Percentiles rank a stretch among this genome's conserved stretches.
Conservation (phyloP, 2,113 vertebrate species). For the Callopanchax toddi region DNA sequence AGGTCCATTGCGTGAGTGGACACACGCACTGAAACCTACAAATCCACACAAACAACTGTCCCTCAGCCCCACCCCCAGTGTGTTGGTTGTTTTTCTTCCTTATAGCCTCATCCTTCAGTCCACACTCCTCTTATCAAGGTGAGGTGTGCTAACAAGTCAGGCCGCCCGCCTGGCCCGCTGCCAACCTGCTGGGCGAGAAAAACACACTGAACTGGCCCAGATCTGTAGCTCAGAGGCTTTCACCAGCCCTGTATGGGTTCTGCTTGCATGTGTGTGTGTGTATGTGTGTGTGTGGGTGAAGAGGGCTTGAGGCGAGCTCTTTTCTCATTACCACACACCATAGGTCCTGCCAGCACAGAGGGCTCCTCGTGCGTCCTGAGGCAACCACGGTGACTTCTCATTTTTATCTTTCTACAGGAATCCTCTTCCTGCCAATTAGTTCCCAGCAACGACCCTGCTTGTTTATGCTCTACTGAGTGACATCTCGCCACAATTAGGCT, state of each 20-base stretch:
- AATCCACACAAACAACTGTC: conserved; percentile 52
- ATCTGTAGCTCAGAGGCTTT: conserved; percentile 59
- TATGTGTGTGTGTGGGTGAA: conserved; percentile 40
- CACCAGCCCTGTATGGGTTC: conserved; percentile 37
- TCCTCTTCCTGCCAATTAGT: conserved; percentile 74
- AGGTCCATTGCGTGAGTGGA: conserved; percentile 70
- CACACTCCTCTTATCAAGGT: conserved; percentile 72
- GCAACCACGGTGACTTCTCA: conserved; percentile 64
- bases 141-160: conserved; percentile 73
- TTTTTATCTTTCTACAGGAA: conserved; percentile 66
- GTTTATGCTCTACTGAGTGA: conserved; percentile 75
- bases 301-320: conserved; percentile 51
- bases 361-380: conserved; percentile 51
- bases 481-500: conserved; percentile 67
- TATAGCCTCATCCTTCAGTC: conserved; percentile 55
- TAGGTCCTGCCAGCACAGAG: conserved; percentile 52
- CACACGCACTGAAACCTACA: conserved; percentile 51
- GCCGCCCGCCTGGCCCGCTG: conserved; percentile 63
- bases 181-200: conserved; percentile 47
- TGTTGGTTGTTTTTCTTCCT: conserved; percentile 69
- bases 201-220: conserved; percentile 44
- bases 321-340: conserved; percentile 76
- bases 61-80: conserved; percentile 63
- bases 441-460: conserved; percentile 68
- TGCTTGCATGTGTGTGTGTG: conserved; percentile 33